phyloP scores from a whole-genome alignment of 2,113 vertebrate species.

The Pedetes capensis region DNA sequence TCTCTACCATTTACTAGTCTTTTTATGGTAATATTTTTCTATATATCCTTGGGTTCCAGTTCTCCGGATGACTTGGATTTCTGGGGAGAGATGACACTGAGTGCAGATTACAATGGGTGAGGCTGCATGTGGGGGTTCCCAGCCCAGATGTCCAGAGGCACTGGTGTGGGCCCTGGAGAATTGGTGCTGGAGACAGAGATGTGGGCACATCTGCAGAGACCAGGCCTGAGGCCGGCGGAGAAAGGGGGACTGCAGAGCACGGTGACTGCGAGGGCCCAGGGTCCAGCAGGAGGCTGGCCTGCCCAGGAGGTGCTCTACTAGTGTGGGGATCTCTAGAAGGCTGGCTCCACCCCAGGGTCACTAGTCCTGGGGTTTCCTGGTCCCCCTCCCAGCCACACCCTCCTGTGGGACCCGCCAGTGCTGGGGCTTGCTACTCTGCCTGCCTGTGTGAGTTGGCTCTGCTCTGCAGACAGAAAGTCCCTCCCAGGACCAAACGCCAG shows the following conservation, averaged over 20 bases:
- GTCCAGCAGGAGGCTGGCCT: background rate
- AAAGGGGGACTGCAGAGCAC: no score
- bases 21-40: no score
- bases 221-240: background rate
- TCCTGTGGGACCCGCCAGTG: background rate
- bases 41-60: no score
- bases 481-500: accelerated
- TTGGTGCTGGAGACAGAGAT: background rate
- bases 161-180: background rate
- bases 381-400: background rate
- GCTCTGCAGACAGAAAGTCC: background rate
- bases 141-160: background rate
- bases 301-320: background rate
- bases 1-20: no score
- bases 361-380: background rate
- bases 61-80: background rate
- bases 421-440: background rate
- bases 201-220: background rate
- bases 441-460: background rate
- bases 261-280: no score
- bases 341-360: background rate
- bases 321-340: background rate
- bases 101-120: background rate
- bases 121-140: background rate
- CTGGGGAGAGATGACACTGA: background rate